Percentiles rank a stretch among this genome's conserved stretches.
These are phyloP conservation scores for Bimastos eiseni DNA, from an alignment of 2,888 invertebrate species.

Conservation along the genomic window DNA sequence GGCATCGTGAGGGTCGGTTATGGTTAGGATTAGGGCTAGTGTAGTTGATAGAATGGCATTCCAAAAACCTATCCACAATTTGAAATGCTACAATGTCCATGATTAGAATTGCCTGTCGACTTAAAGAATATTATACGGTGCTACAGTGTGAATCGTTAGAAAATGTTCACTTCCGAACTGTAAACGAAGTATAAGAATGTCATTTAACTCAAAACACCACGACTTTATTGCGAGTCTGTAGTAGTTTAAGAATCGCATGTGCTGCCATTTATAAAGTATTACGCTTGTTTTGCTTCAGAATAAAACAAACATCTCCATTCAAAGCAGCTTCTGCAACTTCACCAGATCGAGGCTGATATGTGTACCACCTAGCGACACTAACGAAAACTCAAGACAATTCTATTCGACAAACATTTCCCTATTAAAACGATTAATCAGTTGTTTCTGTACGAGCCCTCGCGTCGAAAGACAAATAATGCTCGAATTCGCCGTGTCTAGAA, in stretches of 20 bases:
- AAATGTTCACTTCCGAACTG: background rate
- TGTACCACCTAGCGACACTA: background rate
- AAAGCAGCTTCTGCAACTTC: background rate
- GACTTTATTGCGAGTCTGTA: background rate
- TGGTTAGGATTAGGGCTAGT: too few species aligned
- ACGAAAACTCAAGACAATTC: background rate
- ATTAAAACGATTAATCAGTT: background rate
- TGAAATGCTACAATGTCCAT: background rate
- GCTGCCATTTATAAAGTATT: background rate
- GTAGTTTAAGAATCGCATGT: background rate
- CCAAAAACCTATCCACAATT: background rate
- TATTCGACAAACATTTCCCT: background rate
- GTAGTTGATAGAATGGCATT: too few species aligned
- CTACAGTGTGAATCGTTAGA: background rate
- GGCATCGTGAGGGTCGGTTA: too few species aligned
- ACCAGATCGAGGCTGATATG: background rate
- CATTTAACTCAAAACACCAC: background rate
- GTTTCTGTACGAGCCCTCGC: background rate
- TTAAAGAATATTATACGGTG: background rate
- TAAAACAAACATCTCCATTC: background rate
- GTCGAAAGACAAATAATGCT: background rate
- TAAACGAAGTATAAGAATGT: background rate
- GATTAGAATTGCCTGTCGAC: background rate
- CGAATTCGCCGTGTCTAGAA: conserved; percentile 6
- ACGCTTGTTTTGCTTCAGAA: background rate